Conservation (phyloP, 2,888 invertebrate genomes). For the Ectemnius continuus region DNA sequence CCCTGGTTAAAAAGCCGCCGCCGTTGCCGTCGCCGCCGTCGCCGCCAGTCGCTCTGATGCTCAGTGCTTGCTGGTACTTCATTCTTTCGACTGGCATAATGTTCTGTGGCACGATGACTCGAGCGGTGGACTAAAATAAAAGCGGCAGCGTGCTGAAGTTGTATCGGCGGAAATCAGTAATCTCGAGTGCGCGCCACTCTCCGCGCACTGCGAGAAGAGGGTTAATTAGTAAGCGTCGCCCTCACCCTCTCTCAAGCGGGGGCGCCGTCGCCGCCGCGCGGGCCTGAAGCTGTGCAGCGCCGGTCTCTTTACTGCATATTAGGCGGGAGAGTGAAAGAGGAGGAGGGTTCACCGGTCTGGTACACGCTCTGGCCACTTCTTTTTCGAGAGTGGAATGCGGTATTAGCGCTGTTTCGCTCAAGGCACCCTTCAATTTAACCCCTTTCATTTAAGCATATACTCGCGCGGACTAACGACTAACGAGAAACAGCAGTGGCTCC, state of each 20-base stretch:
- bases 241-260: not conserved
- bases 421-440: constrained; percentile 56
- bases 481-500: too few species aligned
- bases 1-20: too few species aligned
- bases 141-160: constrained; percentile 11
- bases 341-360: constrained; percentile 45
- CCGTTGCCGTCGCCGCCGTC: too few species aligned
- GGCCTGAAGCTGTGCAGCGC: too few species aligned
- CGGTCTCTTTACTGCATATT: constrained; percentile 55
- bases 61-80: too few species aligned
- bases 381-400: constrained; percentile 56
- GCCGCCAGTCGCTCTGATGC: too few species aligned
- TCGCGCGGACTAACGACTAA: constrained; percentile 27
- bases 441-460: constrained; percentile 50
- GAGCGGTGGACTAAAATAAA: too few species aligned
- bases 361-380: constrained; percentile 53
- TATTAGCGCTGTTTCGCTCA: constrained; percentile 59
- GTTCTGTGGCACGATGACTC: too few species aligned
- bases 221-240: constrained; percentile 56
- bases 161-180: constrained; percentile 55
- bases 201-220: constrained; percentile 32
- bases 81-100: too few species aligned
- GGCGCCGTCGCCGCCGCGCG: too few species aligned
- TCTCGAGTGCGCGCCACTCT: constrained; percentile 32
- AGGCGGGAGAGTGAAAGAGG: constrained; percentile 52